Evolutionary conservation across 2,797 vertebrate species (phyloP).

Genomic region (Sciurus vulgaris): DNA sequence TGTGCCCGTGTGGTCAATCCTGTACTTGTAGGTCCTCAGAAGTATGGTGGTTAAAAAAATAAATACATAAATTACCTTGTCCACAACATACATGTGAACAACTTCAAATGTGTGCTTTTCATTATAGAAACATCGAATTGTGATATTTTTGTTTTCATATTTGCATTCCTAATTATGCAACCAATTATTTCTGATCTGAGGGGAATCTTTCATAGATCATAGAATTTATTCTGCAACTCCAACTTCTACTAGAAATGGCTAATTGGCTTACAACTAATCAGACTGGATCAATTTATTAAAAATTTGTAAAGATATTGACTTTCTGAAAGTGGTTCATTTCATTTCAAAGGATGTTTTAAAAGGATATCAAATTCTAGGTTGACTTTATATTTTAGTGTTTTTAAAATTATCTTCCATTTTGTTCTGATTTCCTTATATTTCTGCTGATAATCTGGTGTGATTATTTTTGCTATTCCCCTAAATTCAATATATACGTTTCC

Average conservation of each 20-base stretch:
- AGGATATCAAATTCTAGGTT: background rate
- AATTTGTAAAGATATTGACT: background rate
- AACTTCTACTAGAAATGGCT: background rate
- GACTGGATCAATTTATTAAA: background rate
- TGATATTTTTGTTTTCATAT: background rate
- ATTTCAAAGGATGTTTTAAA: background rate
- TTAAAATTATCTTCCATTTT: background rate
- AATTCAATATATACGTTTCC: background rate
- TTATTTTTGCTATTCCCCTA: background rate
- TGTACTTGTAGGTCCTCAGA: background rate
- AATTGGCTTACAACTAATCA: background rate
- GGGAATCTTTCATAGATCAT: background rate
- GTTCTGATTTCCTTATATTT: background rate
- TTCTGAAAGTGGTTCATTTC: background rate
- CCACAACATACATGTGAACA: background rate
- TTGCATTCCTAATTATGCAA: background rate
- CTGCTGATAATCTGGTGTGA: background rate
- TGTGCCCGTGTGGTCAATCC: no score
- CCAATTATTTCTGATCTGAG: background rate
- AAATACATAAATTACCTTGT: background rate
- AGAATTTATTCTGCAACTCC: background rate
- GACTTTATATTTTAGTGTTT: background rate
- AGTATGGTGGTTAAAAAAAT: background rate
- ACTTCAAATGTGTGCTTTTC: background rate
- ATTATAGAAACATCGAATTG: background rate